Evolutionary conservation across 2,113 vertebrate species (phyloP), one percentile per base, ranked within the genome.

Genomic region (Amia ocellicauda): DNA sequence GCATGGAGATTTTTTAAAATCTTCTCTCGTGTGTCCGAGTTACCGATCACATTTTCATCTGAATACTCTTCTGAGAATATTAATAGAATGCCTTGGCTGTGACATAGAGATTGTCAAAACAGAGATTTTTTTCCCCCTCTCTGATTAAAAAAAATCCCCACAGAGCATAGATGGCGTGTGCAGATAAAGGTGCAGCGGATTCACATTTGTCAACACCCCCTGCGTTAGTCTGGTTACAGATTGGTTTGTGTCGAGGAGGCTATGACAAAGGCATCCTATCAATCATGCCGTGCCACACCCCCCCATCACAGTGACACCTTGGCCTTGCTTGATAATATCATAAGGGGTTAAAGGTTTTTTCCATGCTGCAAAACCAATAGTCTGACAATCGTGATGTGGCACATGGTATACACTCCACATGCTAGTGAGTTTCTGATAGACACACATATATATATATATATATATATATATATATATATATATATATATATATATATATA

Each of bases 251-350:
- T 73, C 70, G 69, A 81, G n/a, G 43, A 74, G 74, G 51, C 74
- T 76, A 74, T 84, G 85, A 88, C 84, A 89, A 87, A 90, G 86
- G 82, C 84, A 82, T 84, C 82, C 84, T 86, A 73, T 79, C 83
- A 82, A 85, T 84, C 86, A 89, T 87, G 83, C 84, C 79, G 83
- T 77, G 70, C 75, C 75, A 82, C 75, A 82, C 71, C 69, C 76
- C 78, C 69, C 73, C 69, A 69, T 73, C 74, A 75, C 70, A 60
- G 64, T 66, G 63, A 58, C n/a, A n/a, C n/a, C n/a, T n/a, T 43
- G 63, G 47, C 29, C n/a, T 36, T 62, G 64, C 72, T n/a, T 36
- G 79, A 80, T 78, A 80, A 81, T 71, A 78, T 68, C 69, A 76
- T 69, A 72, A 76, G 75, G 75, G 80, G 77, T 82, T 80, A 83